Evolutionary conservation across 2,113 vertebrate genomes (phyloP).

Genomic region (Lonchura striata): DNA sequence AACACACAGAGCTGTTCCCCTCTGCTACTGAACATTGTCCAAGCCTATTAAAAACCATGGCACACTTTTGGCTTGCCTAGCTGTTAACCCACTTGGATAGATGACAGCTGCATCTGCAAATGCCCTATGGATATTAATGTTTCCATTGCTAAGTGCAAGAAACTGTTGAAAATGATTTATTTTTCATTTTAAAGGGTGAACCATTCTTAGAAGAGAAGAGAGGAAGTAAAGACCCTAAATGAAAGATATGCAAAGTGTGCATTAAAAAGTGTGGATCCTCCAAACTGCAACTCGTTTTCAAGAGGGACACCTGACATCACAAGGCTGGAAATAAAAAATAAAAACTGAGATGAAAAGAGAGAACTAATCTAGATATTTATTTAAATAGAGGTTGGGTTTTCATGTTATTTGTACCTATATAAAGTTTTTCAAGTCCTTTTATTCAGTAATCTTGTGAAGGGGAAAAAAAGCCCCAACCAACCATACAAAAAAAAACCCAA

Average conservation of each 20-base stretch:
- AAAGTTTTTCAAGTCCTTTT: not conserved
- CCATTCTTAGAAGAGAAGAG: not conserved
- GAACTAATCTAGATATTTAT: not conserved
- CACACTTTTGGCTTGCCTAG: not conserved
- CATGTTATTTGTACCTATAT: not conserved
- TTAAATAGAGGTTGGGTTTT: not conserved
- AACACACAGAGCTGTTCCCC: not conserved
- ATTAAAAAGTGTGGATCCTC: accelerated
- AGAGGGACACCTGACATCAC: not conserved
- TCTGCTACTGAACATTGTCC: not conserved
- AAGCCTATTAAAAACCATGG: not conserved
- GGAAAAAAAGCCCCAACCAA: not conserved
- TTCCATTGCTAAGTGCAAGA: not conserved
- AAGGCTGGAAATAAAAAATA: not conserved
- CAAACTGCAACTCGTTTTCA: not conserved
- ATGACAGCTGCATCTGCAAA: not conserved
- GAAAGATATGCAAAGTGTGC: not conserved
- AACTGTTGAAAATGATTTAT: not conserved
- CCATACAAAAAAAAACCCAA: no score
- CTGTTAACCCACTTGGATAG: not conserved
- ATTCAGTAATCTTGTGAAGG: not conserved
- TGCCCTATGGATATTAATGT: not conserved
- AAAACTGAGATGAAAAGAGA: not conserved
- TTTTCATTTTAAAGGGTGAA: not conserved
- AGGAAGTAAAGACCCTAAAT: not conserved